Evolutionary conservation across 2,888 invertebrate species (phyloP), one percentile per base, ranked within the genome.

Genomic region (Megaustenia siamemsis): DNA sequence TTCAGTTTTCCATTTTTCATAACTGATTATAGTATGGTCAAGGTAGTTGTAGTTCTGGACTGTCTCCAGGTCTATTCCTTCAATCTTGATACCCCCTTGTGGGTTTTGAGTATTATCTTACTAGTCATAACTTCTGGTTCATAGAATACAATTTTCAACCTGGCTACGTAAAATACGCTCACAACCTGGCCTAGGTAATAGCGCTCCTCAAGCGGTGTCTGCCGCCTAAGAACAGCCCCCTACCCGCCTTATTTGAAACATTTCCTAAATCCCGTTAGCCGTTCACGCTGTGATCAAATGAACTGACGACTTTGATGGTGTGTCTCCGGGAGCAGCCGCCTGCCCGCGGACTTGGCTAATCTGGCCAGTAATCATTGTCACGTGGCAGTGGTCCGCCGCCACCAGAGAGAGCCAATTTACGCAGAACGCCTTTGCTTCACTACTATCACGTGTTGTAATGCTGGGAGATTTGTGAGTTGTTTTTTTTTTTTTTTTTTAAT

Each of bases 211-310:
- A 63, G 78, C 63, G 60, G 66, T 32, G 63, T 43, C 66, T 56
- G 40, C 56, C 40, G 38, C 38, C 76, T 60, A 12, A 56, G 8
- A 35, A 77, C 40, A 38, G 60, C 71, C 71, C n/a, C 73, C 71
- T 73, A n/a, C 63, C 73, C 71, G 40, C 56, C 73, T 71, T 82
- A 73, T 56, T 73, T 73, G 60, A 73, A 82, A 71, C 56, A 73
- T 40, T 73, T 71, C 43, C 24, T 60, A 82, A 82, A 82, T 82
- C 82, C 82, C 60, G 82, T 82, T 82, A 82, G 82, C 71, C 24
- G 73, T 69, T 21, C 82, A 82, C 53, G 82, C 82, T 82, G 82
- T 10, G 82, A 82, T 82, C 82, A 82, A 82, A 82, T 73, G 60
- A 71, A 35, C 82, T 53, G 53, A 43, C 56, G 40, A 43, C 82